Evolutionary conservation across 2,113 vertebrate species (phyloP), one percentile per base, ranked within the genome.

Genomic region (Poeciliopsis turrubarensis): DNA sequence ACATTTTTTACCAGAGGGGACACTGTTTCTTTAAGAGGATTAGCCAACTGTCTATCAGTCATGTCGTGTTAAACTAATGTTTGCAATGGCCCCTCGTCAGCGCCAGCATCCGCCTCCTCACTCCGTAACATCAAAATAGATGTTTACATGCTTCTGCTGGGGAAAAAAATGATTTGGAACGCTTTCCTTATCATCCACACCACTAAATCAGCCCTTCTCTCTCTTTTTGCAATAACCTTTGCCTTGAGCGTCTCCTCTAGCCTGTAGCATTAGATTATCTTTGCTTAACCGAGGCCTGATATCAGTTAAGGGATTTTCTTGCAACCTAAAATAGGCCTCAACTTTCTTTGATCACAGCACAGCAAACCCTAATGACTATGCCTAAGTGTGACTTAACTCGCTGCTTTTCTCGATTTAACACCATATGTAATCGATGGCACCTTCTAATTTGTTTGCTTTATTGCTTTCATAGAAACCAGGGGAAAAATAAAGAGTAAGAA

Each of bases 1-100:
- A 90, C 87, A 88, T 14, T 91, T 88, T 87, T 94, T 86, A 89
- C 92, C 90, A 86, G 93, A 93, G 93, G 94, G 88, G 89, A 90
- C 88, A 89, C 79, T 91, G 86, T 92, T 93, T 78, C 89, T 92
- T 91, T 94, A 92, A 94, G 94, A 92, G 91, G 92, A 94, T 94
- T 94, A 95, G 80, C 7, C 68, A 87, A 86, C 82, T 85, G 89
- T 92, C 91, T 89, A 89, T 92, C 93, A 92, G 92, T 94, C 91
- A 91, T 87, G 88, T 84, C 70, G 78, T 60, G 88, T 92, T 92
- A 85, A 85, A 80, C 84, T 91, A 90, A 93, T 91, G 88, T 93
- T 90, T 86, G 87, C 82, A 82, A 84, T 87, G 83, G 84, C 80
- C 87, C 74, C 80, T 83, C 73, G 79, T 82, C 74, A 26, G 72